Evolutionary conservation across 2,888 invertebrate genomes (phyloP).

Genomic region (Ormyrus nitidulus): DNA sequence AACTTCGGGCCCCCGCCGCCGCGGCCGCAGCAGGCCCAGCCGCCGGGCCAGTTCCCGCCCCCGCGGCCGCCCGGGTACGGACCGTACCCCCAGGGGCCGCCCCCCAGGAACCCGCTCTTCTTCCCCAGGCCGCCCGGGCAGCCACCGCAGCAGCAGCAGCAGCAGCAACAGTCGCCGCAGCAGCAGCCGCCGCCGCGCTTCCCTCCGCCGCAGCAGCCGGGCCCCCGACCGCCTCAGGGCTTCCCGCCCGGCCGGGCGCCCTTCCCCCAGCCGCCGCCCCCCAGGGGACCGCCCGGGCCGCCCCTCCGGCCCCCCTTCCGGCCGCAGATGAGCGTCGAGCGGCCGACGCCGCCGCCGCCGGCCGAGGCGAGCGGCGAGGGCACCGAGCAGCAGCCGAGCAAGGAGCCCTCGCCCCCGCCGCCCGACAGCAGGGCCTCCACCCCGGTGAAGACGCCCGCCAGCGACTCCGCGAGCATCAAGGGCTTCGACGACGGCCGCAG

Average conservation of each 20-base stretch:
- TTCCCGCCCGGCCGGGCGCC: too few relatives aligned
- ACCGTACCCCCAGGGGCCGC: slow-evolving; percentile 6
- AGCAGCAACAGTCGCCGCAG: slow-evolving; percentile 23
- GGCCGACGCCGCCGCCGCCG: not conserved
- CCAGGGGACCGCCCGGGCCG: too few relatives aligned
- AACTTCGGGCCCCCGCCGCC: not conserved
- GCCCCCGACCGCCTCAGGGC: too few relatives aligned
- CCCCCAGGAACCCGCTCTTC: slow-evolving; percentile 25
- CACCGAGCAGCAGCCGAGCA: too few relatives aligned
- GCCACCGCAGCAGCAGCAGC: slow-evolving; percentile 60
- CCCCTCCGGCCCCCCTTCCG: slow-evolving; percentile 48
- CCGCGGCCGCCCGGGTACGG: not conserved
- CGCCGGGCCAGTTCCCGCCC: not conserved
- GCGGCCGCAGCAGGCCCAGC: not conserved
- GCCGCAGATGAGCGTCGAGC: slow-evolving; percentile 59
- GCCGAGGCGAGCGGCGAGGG: not conserved
- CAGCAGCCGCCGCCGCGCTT: too few relatives aligned
- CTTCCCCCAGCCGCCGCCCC: too few relatives aligned
- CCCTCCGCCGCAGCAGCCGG: too few relatives aligned
- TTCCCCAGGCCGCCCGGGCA: slow-evolving; percentile 54
- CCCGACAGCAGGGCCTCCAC: not conserved
- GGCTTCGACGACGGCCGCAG: slow-evolving; percentile 70
- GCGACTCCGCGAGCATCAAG: slow-evolving; percentile 58
- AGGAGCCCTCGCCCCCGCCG: not conserved
- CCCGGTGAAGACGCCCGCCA: not conserved